phyloP scores from a whole-genome alignment of 2,888 invertebrate species.

The Chymomyza caudatula region DNA sequence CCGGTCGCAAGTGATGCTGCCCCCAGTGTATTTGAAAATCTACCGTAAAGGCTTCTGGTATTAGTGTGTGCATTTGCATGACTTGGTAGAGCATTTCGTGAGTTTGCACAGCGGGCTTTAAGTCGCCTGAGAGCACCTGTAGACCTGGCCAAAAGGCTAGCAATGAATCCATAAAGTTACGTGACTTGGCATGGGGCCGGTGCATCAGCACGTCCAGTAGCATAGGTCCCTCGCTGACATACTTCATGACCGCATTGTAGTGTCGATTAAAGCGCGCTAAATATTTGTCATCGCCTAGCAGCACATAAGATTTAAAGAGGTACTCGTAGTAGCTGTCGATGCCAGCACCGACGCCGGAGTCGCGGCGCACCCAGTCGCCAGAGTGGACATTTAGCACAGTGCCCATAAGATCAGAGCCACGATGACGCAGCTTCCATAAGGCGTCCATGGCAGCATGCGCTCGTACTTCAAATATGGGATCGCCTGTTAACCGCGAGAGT shows the following conservation, averaged over 20 bases:
- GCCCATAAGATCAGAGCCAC: constrained; percentile 94
- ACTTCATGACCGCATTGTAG: constrained; percentile 97
- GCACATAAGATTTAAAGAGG: constrained; percentile 96
- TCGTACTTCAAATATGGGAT: constrained; percentile 94
- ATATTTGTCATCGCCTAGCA: constrained; percentile 95
- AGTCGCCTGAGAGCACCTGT: constrained; percentile 92
- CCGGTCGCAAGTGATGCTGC: constrained; percentile 96
- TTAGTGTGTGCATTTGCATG: constrained; percentile 97
- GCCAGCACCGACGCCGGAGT: constrained; percentile 99
- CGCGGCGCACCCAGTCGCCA: constrained; percentile 97
- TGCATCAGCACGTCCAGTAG: constrained; percentile 98
- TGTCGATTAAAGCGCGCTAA: constrained; percentile 95
- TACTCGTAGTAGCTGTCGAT: constrained; percentile 99
- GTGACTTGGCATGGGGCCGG: constrained; percentile 93
- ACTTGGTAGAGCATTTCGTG: constrained; percentile 99
- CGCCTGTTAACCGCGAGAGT: constrained; percentile 93
- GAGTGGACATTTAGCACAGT: constrained; percentile 98
- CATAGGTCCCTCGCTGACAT: constrained; percentile 94
- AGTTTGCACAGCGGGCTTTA: constrained; percentile 98
- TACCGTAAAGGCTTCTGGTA: constrained; percentile 98
- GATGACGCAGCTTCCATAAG: constrained; percentile 95
- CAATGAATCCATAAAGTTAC: constrained; percentile 98
- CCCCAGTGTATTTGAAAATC: constrained; percentile 99
- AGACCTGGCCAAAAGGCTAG: constrained; percentile 99
- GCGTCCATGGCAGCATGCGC: constrained; percentile 98